Evolutionary conservation across 2,888 invertebrate species (phyloP).

Genomic region (Agriopis aurantiaria): DNA sequence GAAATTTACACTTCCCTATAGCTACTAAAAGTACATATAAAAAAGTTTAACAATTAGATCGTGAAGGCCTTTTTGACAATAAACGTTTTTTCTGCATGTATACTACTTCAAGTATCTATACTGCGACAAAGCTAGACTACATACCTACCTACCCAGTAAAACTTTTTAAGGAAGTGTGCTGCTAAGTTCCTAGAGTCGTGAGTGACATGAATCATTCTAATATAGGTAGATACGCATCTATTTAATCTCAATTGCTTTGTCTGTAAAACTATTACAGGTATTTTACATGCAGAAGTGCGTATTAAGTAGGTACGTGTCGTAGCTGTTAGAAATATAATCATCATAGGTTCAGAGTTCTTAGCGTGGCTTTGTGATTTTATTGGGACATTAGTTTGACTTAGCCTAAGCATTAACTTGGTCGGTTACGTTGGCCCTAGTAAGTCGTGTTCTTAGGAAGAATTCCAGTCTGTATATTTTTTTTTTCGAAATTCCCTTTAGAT

Average conservation of each 20-base stretch:
- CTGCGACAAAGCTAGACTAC: slow-evolving; percentile 18
- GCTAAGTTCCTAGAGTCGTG: slow-evolving; percentile 21
- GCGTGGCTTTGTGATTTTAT: neutral
- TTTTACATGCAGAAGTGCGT: neutral
- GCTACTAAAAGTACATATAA: slow-evolving; percentile 7
- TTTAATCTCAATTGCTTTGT: slow-evolving; percentile 20
- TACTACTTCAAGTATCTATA: neutral
- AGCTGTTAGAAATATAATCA: neutral
- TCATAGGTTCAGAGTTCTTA: neutral
- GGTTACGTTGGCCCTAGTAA: too few relatives aligned
- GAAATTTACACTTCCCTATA: slow-evolving; percentile 29
- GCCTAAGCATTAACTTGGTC: too few relatives aligned
- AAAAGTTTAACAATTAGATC: slow-evolving; percentile 25
- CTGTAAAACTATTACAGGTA: neutral
- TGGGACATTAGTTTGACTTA: too few relatives aligned
- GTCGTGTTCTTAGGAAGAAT: too few relatives aligned
- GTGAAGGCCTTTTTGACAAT: slow-evolving; percentile 36
- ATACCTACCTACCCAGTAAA: neutral
- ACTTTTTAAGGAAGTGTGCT: slow-evolving; percentile 26
- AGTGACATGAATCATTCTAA: slow-evolving; percentile 34
- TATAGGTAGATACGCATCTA: slow-evolving; percentile 17
- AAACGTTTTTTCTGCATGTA: slow-evolving; percentile 23
- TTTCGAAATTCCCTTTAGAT: too few relatives aligned
- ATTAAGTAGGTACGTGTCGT: neutral
- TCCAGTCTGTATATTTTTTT: too few relatives aligned